These are phyloP conservation scores for Choristoneura rosaceana DNA, from an alignment of 2,888 invertebrate species.

Conservation along the genomic window DNA sequence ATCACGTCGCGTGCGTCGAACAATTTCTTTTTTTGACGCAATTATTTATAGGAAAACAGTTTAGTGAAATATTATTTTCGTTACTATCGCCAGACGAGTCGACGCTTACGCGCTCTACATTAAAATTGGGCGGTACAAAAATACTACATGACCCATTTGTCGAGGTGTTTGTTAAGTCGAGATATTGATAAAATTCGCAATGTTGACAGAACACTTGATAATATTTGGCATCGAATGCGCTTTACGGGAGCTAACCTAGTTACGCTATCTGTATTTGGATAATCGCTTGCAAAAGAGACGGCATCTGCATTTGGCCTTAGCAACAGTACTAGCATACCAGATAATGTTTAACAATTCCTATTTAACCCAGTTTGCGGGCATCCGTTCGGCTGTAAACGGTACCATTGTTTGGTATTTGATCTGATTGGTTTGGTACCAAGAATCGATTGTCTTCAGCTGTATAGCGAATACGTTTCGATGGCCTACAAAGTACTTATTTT, in stretches of 20 bases:
- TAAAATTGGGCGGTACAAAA: constrained; percentile 60
- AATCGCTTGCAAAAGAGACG: constrained; percentile 53
- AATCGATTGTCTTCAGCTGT: constrained; percentile 65
- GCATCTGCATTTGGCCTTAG: constrained; percentile 44
- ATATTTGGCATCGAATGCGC: constrained; percentile 75
- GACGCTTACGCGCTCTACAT: constrained; percentile 56
- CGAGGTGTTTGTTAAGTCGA: constrained; percentile 64
- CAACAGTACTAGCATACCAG: constrained; percentile 28
- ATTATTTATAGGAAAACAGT: constrained; percentile 60
- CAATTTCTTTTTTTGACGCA: constrained; percentile 68
- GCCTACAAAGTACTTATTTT: constrained; percentile 35
- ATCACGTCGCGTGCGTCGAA: constrained; percentile 73
- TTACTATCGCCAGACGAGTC: constrained; percentile 61
- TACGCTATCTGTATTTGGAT: constrained; percentile 79
- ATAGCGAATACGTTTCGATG: constrained; percentile 46
- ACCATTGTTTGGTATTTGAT: constrained; percentile 37
- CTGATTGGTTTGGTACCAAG: constrained; percentile 25
- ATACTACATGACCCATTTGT: constrained; percentile 75
- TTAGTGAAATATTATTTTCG: constrained; percentile 57
- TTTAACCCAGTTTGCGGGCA: constrained; percentile 41
- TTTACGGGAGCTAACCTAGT: constrained; percentile 81
- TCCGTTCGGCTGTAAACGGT: constrained; percentile 45
- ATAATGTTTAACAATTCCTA: constrained; percentile 43
- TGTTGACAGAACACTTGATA: constrained; percentile 78
- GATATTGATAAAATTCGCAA: constrained; percentile 76